Evolutionary conservation across 2,797 vertebrate species (phyloP).

Genomic region (Schizopygopsis malacanthus): DNA sequence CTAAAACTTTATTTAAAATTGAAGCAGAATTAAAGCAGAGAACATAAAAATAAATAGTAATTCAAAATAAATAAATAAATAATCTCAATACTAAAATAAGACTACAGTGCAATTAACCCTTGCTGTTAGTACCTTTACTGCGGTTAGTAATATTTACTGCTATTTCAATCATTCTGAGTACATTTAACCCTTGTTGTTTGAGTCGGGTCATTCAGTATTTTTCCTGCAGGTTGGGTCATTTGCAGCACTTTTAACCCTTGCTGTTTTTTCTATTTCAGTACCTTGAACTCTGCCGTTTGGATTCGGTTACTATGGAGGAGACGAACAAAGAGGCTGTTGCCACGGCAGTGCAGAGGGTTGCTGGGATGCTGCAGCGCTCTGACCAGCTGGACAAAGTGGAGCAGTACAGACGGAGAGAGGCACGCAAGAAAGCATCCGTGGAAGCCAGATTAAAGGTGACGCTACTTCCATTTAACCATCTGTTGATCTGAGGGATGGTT

Average conservation of each 20-base stretch:
- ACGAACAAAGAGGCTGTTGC: constrained; percentile 92
- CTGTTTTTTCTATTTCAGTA: neutral
- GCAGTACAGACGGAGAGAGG: constrained; percentile 93
- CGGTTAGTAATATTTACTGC: neutral
- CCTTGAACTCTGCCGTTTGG: neutral
- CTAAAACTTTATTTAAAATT: neutral
- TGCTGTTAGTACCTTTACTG: neutral
- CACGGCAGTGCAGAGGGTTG: constrained; percentile 95
- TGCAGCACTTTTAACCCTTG: neutral
- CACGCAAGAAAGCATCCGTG: constrained; percentile 96
- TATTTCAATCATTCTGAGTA: neutral
- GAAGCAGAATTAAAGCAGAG: neutral
- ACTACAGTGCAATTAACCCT: neutral
- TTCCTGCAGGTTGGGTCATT: neutral
- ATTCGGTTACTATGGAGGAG: constrained; percentile 85
- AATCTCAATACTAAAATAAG: neutral
- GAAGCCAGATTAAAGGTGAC: constrained; percentile 94
- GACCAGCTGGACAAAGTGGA: constrained; percentile 99
- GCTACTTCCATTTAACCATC: neutral
- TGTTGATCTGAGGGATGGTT: neutral
- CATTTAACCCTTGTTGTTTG: neutral
- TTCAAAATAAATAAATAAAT: neutral
- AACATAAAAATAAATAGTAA: neutral
- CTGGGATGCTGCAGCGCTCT: constrained; percentile 95
- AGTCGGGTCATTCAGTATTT: neutral